Percentiles rank a stretch among this genome's conserved stretches.
Evolutionary conservation across 2,113 vertebrate genomes (phyloP).

Genomic region (Phyllostomus hastatus): DNA sequence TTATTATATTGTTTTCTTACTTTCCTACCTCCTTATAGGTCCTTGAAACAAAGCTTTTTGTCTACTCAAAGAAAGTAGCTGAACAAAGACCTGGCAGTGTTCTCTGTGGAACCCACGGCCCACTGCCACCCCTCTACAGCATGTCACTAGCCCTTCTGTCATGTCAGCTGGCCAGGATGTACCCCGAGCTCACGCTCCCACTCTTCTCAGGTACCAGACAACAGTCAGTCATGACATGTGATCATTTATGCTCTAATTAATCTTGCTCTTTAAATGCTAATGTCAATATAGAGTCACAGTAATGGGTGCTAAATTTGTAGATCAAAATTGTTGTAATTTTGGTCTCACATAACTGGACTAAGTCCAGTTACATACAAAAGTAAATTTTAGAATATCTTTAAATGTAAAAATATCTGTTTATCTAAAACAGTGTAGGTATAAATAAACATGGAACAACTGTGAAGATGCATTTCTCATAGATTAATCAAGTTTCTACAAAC

Average conservation of each 20-base stretch:
- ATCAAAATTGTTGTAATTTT: not conserved
- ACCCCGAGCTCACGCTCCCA: conserved; percentile 97
- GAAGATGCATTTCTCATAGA: not conserved
- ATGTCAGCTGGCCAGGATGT: conserved; percentile 96
- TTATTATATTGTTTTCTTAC: not conserved
- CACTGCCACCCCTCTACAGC: conserved; percentile 95
- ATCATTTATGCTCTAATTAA: not conserved
- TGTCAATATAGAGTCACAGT: not conserved
- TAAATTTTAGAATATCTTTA: not conserved
- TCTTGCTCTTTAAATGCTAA: not conserved
- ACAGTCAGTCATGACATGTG: not conserved
- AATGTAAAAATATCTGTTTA: not conserved
- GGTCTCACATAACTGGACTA: not conserved
- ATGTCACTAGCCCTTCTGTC: conserved; percentile 94
- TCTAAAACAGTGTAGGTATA: not conserved
- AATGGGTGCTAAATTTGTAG: not conserved
- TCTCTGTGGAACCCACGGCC: conserved; percentile 94
- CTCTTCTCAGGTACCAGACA: conserved; percentile 93
- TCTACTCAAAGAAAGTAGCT: conserved; percentile 94
- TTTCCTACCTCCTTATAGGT: conserved; percentile 82
- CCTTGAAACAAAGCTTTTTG: conserved; percentile 94
- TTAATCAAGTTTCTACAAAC: not conserved
- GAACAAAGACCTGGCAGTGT: conserved; percentile 95
- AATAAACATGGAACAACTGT: not conserved
- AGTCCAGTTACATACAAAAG: not conserved